Conservation (phyloP, 1,140 invertebrate genomes). For the Vollenhovia emeryi region DNA sequence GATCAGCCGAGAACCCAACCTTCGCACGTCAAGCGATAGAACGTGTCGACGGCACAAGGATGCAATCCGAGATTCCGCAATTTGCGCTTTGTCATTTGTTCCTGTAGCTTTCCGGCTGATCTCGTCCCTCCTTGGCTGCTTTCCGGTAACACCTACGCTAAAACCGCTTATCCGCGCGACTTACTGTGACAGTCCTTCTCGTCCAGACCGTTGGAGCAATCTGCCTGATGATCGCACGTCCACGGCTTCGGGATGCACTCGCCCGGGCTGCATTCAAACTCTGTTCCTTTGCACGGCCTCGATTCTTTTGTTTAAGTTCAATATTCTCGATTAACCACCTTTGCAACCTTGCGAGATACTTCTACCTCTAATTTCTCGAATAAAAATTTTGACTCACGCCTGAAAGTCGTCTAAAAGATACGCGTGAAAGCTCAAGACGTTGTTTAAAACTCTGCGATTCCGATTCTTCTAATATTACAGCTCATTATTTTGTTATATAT, state of each 20-base stretch:
- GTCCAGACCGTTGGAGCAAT: conserved; percentile 89
- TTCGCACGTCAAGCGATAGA: background rate
- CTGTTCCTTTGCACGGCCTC: conserved; percentile 79
- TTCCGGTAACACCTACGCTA: conserved; percentile 45
- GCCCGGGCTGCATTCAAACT: conserved; percentile 83
- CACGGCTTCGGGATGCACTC: conserved; percentile 84
- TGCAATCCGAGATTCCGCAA: conserved; percentile 51
- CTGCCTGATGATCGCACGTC: conserved; percentile 91
- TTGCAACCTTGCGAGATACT: background rate
- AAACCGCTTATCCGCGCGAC: conserved; percentile 66
- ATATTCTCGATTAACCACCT: conserved; percentile 27
- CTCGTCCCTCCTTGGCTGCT: conserved; percentile 51
- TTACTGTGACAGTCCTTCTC: conserved; percentile 90
- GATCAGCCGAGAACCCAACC: background rate
- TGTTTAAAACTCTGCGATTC: too few relatives aligned
- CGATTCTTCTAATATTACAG: too few relatives aligned
- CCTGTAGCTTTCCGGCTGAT: conserved; percentile 56
- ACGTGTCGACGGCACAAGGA: conserved; percentile 21
- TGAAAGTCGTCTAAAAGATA: background rate
- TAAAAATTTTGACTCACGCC: background rate
- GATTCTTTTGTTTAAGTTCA: conserved; percentile 73
- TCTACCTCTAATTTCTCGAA: background rate
- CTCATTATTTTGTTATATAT: too few relatives aligned
- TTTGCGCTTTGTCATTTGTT: conserved; percentile 38
- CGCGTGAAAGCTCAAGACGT: background rate